Evolutionary conservation across 2,888 invertebrate genomes (phyloP), one percentile per base, ranked within the genome.

Genomic region (Dynastes maya): DNA sequence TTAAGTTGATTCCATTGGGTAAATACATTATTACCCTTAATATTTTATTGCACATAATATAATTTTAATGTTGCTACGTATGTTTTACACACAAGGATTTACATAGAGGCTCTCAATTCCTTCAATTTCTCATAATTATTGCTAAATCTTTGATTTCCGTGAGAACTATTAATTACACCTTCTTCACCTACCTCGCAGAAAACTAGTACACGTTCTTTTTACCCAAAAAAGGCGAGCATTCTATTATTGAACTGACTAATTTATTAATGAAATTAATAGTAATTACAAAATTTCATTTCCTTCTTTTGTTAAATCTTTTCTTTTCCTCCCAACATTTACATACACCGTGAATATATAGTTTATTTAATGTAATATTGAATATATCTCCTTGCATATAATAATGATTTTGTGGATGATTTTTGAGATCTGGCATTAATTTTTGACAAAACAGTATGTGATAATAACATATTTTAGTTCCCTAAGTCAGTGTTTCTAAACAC

Each of bases 91-190:
- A 45, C 45, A 8, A 45, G 8, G n/a, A 58, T 22, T 8, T 55
- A 6, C 55, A 13, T 58, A 27, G 55, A 9, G 13, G 8, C 9
- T 58, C 22, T 58, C 5, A 8, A 58, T 22, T 22, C n/a, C 22
- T 58, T 58, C 22, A 58, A 22, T 58, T 58, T 58, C 55, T 9
- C 29, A 68, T 68, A 68, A 68, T 68, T 68, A 68, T 51, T 51
- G 51, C 51, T 11, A 68, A 51, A 68, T 68, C 29, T 68, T 68
- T 51, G 68, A 68, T 68, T 68, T 68, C 68, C 68, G 68, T 68
- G 68, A 51, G 68, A 68, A 68, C 51, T 51, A 49, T 22, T 68
- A 68, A 68, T 68, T 68, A 68, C 51, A 27, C 11, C 22, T 65
- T 63, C 63, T 63, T 27, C 63, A 63, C 6, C 27, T 63, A 3